Base-by-base conservation (phyloP, 2,797 vertebrate species). In the Philypnodon macrostomus region DNA sequence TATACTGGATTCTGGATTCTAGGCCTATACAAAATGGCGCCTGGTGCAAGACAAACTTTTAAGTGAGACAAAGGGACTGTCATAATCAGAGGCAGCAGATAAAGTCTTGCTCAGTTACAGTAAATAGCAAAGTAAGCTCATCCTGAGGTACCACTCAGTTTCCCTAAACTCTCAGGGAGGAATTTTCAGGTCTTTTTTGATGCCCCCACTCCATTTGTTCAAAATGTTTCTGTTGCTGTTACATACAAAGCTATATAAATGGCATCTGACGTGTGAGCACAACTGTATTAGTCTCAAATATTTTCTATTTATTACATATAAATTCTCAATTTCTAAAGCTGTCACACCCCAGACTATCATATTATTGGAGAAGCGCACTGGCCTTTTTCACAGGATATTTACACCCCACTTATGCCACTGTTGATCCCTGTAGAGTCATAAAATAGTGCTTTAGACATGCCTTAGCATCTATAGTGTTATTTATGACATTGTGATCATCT, bases 191-290 rank as follows among this genome's bases (percentile, higher is more conserved):
- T 73, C 70, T 66, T 46, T 53, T 39, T 61, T 65, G 73, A 80
- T 45, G 26, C 53, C 58, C 65, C n/a, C 56, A 40, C 49, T 59
- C 54, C 70, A 79, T 81, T 71, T 83, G 78, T 82, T 72, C n/a
- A n/a, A 75, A 81, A 82, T 73, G 63, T 81, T 74, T 77, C 60
- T 75, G 54, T 64, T 40, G 63, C 65, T 79, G 67, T 80, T 81
- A 75, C 67, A 80, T 69, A n/a, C n/a, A n/a, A n/a, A 58, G 70
- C 70, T 81, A 59, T 83, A 70, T 81, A 84, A 82, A 84, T 82
- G 79, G 80, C 83, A 74, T 50, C 63, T 67, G 70, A 80, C 70
- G 59, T 72, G 70, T 70, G 48, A 72, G 67, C 35, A 51, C 71
- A 82, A 72, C 70, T 80, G 73, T 56, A 79, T 82, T 83, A n/a